Evolutionary conservation across 2,888 invertebrate species (phyloP).

Genomic region (Rhagonycha fulva): DNA sequence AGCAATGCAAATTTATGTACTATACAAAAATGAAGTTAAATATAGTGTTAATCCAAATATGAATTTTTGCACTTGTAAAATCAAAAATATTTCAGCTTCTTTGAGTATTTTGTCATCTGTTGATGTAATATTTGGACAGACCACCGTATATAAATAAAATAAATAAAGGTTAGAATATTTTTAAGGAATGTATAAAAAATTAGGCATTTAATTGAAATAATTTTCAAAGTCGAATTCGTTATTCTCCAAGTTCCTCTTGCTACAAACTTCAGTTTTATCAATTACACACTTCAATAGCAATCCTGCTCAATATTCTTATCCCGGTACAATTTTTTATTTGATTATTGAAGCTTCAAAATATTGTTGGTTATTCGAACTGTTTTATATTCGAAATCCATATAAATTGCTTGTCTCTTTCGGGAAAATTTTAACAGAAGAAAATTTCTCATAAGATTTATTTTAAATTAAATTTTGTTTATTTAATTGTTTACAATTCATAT

Average conservation of each 20-base stretch:
- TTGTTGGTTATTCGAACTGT: slow-evolving; percentile 1
- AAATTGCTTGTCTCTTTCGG: background rate
- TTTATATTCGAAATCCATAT: slow-evolving; percentile 1
- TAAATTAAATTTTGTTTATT: background rate
- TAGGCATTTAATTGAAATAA: background rate
- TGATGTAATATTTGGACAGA: background rate
- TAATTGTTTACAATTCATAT: background rate
- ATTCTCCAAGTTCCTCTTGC: background rate
- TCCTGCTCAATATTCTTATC: slow-evolving; percentile 11
- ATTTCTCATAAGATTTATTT: background rate
- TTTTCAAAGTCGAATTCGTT: background rate
- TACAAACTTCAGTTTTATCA: slow-evolving; percentile 11
- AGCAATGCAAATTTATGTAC: background rate
- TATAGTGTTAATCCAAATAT: background rate
- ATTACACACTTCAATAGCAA: slow-evolving; percentile 15
- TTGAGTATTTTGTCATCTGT: background rate
- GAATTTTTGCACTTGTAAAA: background rate
- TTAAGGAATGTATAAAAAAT: background rate
- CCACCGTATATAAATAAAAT: background rate
- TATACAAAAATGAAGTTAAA: background rate
- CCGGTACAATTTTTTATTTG: slow-evolving; percentile 11
- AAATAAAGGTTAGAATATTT: background rate
- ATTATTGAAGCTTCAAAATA: slow-evolving; percentile 6
- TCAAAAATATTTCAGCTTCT: background rate
- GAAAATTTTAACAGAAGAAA: background rate